Evolutionary conservation across 1,140 invertebrate species (phyloP).

Genomic region (Rhyacophila brunnea): DNA sequence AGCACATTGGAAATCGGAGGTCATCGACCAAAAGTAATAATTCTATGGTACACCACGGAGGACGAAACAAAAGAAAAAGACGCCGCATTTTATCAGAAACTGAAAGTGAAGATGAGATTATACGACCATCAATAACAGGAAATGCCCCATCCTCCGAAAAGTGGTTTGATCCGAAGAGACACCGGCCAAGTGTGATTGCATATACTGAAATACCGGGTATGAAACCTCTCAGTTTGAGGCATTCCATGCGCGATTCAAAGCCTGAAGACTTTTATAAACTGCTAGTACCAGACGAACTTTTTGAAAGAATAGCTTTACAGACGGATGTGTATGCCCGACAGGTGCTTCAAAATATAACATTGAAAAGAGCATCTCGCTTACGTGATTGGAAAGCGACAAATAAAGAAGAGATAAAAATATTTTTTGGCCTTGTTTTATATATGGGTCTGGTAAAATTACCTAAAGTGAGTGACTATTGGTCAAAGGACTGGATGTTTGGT

Average conservation of each 20-base stretch:
- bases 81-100: neutral
- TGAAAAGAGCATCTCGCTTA: neutral
- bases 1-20: conserved; percentile 1
- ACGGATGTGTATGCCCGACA: neutral
- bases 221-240: conserved; percentile 1
- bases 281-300: neutral
- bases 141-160: too few relatives aligned
- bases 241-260: conserved; percentile 1
- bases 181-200: conserved; percentile 3
- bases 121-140: neutral
- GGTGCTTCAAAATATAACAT: neutral
- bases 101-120: conserved; percentile 4
- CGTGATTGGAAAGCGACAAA: neutral
- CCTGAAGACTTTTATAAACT: conserved; percentile 5
- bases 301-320: neutral
- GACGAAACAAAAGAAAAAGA: neutral
- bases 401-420: neutral
- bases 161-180: neutral
- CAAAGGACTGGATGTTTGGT: neutral
- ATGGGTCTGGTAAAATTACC: conserved; percentile 6
- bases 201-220: conserved; percentile 4
- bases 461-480: neutral
- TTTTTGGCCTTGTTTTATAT: conserved; percentile 1
- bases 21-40: too few relatives aligned
- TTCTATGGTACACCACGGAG: neutral